Base-by-base conservation (phyloP, 2,113 vertebrate species). In the Tor tambroides region DNA sequence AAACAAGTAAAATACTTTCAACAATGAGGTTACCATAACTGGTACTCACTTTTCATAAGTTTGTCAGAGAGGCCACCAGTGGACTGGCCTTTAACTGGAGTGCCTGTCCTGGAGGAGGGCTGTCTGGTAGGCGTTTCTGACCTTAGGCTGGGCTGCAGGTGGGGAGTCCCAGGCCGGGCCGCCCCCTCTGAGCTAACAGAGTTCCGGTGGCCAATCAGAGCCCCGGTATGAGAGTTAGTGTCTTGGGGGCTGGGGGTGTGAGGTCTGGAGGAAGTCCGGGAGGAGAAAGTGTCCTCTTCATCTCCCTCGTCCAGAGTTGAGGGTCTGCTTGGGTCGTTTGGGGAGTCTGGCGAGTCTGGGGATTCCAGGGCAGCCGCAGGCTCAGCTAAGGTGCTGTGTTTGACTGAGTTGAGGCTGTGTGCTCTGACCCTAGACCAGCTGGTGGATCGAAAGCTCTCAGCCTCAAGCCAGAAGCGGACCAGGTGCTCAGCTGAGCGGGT, bases 381-480 rank as follows among this genome's bases (percentile, higher is more conserved):
- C 93, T 99, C 98, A 6, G 97, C 98, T 94, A 99, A 78, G 0
- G 98, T 95, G 90, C 98, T 99, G 92, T 98, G 98, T 92, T 99
- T 99, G 72, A 99, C 96, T 0, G 97, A 97, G 94, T 99, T 98
- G 81, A 99, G 94, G 94, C 96, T 99, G 87, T 98, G 97, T 0
- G 98, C 97, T 92, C 98, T 94, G 61, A 99, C 96, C 46, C 97
- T 95, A 2, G 97, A 98, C 98, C 98, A 99, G 23, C 97, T 97
- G 17, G 95, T 95, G 74, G 97, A 95, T 84, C 97, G 96, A 94
- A 99, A 99, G 90, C 96, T 96, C 93, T 99, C 97, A 0, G 98
- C 97, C 92, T 99, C 98, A 88, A 98, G 82, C 97, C 98, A 99
- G 89, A 99, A 99, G 17, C 97, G 96, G 17, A 97, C 97, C 91